phyloP scores from a whole-genome alignment of 2,888 invertebrate species.

The Callosobruchus maculatus region DNA sequence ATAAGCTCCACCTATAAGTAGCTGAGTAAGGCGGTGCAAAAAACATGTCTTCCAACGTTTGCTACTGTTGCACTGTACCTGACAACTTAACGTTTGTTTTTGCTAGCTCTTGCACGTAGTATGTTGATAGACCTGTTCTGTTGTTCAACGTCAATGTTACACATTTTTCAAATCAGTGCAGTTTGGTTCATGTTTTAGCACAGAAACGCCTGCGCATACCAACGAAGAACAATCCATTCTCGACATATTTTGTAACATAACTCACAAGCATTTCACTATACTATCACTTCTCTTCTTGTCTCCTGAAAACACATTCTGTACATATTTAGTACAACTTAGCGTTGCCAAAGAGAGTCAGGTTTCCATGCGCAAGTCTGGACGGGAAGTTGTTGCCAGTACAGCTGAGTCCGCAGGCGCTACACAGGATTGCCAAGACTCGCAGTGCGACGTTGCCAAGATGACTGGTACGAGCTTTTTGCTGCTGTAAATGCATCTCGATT shows the following conservation, averaged over 20 bases:
- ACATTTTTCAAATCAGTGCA: background rate
- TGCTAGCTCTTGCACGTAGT: background rate
- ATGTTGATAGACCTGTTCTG: background rate
- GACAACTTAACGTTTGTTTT: background rate
- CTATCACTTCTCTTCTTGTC: conserved; percentile 10
- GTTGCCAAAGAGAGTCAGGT: conserved; percentile 46
- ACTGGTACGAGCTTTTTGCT: background rate
- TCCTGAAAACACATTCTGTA: conserved; percentile 1
- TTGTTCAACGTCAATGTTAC: background rate
- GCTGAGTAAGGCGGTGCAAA: background rate
- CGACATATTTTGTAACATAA: background rate
- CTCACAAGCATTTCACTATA: conserved; percentile 1
- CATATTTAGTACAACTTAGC: conserved; percentile 39
- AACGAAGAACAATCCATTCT: background rate
- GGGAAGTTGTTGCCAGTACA: conserved; percentile 43
- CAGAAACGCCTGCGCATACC: background rate
- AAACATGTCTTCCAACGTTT: background rate
- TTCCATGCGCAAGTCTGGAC: conserved; percentile 43
- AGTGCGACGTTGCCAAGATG: conserved; percentile 45
- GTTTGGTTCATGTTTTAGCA: background rate
- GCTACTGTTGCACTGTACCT: background rate
- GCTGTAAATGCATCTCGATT: background rate
- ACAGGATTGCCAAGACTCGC: conserved; percentile 39
- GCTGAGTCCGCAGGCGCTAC: conserved; percentile 42
- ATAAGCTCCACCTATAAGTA: background rate